Base-by-base conservation (phyloP, 2,113 vertebrate genomes). In the Perca flavescens region DNA sequence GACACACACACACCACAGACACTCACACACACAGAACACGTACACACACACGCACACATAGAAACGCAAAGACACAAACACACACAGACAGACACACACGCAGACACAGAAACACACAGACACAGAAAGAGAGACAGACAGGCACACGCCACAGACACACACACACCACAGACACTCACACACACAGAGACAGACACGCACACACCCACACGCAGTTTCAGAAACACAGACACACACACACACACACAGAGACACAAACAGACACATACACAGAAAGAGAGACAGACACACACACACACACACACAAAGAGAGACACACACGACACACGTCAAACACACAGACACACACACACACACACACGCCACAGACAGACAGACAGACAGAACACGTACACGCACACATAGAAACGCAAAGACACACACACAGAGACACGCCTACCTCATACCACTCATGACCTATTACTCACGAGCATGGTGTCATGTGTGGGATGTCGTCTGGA, bases 31-130 rank as follows among this genome's bases (percentile, higher is more conserved):
- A 21, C 28, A 11, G 9, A 43, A 5, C 75, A 65, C 75, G 61
- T 28, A 36, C 50, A 40, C n/a, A 58, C 66, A 52, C 25, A 43
- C 9, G 28, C n/a, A 58, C 61, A 52, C 25, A 43, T 6, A 19
- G 15, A 14, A 34, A 49, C 60, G 56, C 73, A 54, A 60, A 54
- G 34, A n/a, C 25, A 21, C 28, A 11, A n/a, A 94, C 25, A 25
- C 25, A 25, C 1, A 25, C 25, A n/a, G 19, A 7, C 54, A 58
- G 36, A 62, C 75, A 65, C 75, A 69, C 46, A 36, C 50, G 28
- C n/a, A 58, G 54, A 52, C 25, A 43, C 9, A 19, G 15, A 14
- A 34, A 49, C 60, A 56, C 73, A 54, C 73, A 54, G 34, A n/a
- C 25, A 21, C 28, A 11, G 9, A 43, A 5, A 34, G 34, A 34